phyloP scores from a whole-genome alignment of 2,113 vertebrate species.

The Ochotona curzoniae region DNA sequence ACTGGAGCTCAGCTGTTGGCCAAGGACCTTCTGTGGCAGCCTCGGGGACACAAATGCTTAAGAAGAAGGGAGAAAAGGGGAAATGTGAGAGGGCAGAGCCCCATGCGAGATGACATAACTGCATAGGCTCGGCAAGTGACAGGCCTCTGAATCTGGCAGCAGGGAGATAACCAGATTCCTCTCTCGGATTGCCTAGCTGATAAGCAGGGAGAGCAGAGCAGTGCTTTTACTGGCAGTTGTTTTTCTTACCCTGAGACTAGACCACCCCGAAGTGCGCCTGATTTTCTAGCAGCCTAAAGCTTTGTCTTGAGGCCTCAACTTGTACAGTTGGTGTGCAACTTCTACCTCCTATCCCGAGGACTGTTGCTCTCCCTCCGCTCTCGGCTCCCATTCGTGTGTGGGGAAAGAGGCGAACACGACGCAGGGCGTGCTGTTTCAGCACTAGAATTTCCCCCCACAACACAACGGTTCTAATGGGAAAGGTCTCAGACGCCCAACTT shows the following conservation, averaged over 20 bases:
- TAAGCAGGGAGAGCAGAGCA: not conserved
- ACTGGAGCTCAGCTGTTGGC: not conserved
- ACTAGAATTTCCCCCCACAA: not conserved
- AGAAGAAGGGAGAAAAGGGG: constrained; percentile 34
- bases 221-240: not conserved
- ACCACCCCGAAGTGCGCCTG: not conserved
- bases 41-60: not conserved
- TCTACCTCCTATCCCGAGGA: not conserved
- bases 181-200: not conserved
- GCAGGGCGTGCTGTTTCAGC: rapidly evolving
- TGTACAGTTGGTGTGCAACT: not conserved
- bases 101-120: not conserved
- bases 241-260: not conserved
- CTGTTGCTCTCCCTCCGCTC: not conserved
- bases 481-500: not conserved
- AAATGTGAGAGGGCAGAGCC: not conserved
- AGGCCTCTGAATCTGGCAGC: not conserved
- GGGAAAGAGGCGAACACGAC: not conserved
- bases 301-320: not conserved
- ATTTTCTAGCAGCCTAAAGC: not conserved
- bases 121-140: not conserved
- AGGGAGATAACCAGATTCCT: not conserved
- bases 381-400: rapidly evolving
- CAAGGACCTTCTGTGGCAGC: not conserved
- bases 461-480: not conserved